Conservation (phyloP, 2,888 invertebrate genomes). For the Polia nebulosa region DNA sequence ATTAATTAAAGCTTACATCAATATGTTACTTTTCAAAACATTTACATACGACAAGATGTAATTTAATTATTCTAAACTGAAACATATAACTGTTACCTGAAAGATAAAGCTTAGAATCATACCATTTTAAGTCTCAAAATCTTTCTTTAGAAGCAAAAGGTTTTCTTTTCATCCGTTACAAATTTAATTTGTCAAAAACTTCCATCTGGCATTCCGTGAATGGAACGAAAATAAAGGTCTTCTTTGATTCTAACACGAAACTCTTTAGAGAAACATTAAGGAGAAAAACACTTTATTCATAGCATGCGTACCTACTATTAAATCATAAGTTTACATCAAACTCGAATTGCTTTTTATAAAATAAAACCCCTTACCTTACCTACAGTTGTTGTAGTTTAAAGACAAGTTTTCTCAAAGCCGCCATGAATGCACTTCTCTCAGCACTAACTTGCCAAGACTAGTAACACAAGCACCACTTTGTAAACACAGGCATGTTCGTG, state of each 20-base stretch:
- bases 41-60: neutral
- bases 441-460: slow-evolving; percentile 13
- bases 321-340: neutral
- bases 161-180: slow-evolving; percentile 9
- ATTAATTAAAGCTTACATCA: slow-evolving; percentile 4
- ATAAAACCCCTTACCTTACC: neutral
- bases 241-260: neutral
- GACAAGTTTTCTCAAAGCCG: slow-evolving; percentile 12
- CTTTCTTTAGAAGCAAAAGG: slow-evolving; percentile 19
- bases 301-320: too few species aligned
- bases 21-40: neutral
- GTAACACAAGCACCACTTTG: slow-evolving; percentile 10
- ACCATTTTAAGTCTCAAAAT: neutral
- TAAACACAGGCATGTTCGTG: neutral
- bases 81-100: neutral
- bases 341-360: neutral
- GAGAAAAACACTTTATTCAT: neutral
- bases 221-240: neutral
- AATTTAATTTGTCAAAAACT: slow-evolving; percentile 19
- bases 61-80: neutral
- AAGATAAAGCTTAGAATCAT: slow-evolving; percentile 13
- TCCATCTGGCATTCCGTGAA: slow-evolving; percentile 8
- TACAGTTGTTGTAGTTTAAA: neutral
- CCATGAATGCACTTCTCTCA: slow-evolving; percentile 6
- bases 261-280: neutral